A percentile compares a stretch with the other conserved stretches of the same genome.
Evolutionary conservation across 2,797 vertebrate species (phyloP).

Genomic region (Nyctibius grandis): DNA sequence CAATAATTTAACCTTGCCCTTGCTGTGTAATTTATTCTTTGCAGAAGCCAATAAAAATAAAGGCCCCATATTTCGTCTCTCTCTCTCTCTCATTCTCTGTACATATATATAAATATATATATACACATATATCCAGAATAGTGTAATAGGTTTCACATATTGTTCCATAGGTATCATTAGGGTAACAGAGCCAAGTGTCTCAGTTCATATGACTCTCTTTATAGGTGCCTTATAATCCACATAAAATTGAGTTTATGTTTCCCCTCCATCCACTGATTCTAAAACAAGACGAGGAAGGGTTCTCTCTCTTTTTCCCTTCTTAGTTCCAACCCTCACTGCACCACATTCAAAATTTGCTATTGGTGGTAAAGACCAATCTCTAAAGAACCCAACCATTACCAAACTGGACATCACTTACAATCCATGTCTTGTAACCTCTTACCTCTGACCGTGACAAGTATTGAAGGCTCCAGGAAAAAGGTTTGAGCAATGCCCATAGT

Average conservation of each 20-base stretch:
- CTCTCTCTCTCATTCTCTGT: not conserved
- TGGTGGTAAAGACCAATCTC: not conserved
- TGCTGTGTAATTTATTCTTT: constrained; percentile 58
- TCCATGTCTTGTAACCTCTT: not conserved
- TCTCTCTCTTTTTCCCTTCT: not conserved
- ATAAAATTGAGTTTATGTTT: constrained; percentile 66
- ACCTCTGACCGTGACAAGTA: not conserved
- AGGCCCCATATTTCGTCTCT: constrained; percentile 43
- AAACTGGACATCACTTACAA: not conserved
- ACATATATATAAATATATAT: constrained; percentile 5
- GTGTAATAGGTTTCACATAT: constrained; percentile 68
- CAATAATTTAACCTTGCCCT: constrained; percentile 67
- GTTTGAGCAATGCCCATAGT: not conserved
- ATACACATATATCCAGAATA: not conserved
- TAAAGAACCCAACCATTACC: not conserved
- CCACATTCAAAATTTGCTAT: not conserved
- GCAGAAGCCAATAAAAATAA: constrained; percentile 69
- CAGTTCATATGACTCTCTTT: constrained; percentile 66
- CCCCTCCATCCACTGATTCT: constrained; percentile 6
- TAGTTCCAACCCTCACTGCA: not conserved
- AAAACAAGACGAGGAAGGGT: constrained; percentile 31
- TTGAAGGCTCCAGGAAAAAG: not conserved
- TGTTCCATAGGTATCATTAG: constrained; percentile 64
- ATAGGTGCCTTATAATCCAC: constrained; percentile 61
- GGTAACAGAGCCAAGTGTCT: constrained; percentile 59